Evolutionary conservation across 2,113 vertebrate species (phyloP).

Genomic region (Acrocephalus arundinaceus): DNA sequence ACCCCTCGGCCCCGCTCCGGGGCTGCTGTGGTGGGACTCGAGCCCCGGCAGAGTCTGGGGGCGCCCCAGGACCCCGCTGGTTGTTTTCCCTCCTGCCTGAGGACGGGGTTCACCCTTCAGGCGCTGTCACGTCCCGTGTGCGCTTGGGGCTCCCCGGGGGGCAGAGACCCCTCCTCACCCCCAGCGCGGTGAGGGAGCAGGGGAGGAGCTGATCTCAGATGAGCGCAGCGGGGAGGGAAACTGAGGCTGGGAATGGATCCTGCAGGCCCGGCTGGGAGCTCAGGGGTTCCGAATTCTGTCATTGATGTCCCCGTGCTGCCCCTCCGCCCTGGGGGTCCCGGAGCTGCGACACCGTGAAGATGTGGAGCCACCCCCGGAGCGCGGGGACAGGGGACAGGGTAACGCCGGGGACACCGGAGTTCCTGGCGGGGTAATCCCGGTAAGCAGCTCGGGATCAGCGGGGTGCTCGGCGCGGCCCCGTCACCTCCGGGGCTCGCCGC

Average conservation of each 20-base stretch:
- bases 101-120: neutral
- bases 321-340: neutral
- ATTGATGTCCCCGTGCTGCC: fast-evolving
- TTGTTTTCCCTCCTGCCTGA: neutral
- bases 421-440: neutral
- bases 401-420: neutral
- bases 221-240: neutral
- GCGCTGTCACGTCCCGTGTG: too few species aligned
- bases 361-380: neutral
- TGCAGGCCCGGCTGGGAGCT: neutral
- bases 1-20: neutral
- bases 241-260: neutral
- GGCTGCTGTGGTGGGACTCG: neutral
- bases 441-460: conserved; percentile 9
- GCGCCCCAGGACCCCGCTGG: neutral
- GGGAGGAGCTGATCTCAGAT: neutral
- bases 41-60: neutral
- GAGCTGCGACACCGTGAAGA: fast-evolving
- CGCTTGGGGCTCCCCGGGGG: too few species aligned
- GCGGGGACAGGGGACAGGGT: neutral
- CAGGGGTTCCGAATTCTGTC: neutral
- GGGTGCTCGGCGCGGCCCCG: neutral
- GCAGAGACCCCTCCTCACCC: neutral
- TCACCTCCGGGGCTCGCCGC: neutral
- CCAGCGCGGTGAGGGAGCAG: fast-evolving